Conservation (phyloP, 2,113 vertebrate species). For the Nesoenas mayeri region DNA sequence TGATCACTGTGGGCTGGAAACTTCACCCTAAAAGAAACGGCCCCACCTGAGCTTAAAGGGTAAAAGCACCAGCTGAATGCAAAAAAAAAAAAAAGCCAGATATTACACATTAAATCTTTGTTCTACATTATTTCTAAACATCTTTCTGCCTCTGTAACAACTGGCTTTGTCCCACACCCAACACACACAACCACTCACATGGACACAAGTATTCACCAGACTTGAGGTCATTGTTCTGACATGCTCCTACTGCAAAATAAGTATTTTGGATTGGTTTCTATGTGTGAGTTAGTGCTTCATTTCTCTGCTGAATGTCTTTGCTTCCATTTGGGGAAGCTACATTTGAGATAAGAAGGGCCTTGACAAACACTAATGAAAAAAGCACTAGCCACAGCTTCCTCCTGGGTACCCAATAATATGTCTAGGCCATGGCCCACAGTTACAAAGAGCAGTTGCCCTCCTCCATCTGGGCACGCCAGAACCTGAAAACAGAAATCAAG, state of each 20-base stretch:
- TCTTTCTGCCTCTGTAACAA: neutral
- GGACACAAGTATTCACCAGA: accelerated
- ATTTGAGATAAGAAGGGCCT: neutral
- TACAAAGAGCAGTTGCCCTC: neutral
- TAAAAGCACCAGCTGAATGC: neutral
- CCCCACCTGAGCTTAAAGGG: neutral
- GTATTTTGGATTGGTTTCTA: neutral
- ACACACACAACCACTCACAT: neutral
- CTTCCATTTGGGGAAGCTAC: neutral
- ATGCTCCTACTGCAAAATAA: neutral
- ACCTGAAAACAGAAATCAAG: neutral
- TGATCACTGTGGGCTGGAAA: neutral
- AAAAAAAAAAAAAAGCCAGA: neutral
- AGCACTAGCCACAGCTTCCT: neutral
- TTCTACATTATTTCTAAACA: neutral
- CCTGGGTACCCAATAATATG: neutral
- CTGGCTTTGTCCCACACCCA: neutral
- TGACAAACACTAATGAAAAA: neutral
- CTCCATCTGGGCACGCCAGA: neutral
- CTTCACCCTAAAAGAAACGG: neutral
- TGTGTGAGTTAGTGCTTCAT: neutral
- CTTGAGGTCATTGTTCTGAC: neutral
- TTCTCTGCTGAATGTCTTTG: neutral
- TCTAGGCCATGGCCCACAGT: neutral
- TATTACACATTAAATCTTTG: neutral